phyloP scores from a whole-genome alignment of 2,888 invertebrate species.

The Junonia oenone region DNA sequence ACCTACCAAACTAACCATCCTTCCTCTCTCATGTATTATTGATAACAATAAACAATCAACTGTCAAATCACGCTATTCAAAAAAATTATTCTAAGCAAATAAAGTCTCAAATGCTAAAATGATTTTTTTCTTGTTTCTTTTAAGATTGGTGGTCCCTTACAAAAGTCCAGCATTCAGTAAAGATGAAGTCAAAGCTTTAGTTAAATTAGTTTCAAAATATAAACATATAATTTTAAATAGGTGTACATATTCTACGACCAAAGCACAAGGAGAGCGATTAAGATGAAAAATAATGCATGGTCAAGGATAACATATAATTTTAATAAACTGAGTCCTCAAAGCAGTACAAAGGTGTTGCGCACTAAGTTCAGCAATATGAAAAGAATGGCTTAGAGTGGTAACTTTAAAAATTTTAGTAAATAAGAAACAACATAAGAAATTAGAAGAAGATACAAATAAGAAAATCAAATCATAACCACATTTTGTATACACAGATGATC shows the following conservation, averaged over 20 bases:
- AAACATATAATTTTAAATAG: slow-evolving; percentile 56
- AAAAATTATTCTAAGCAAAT: too few relatives aligned
- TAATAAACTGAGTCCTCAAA: slow-evolving; percentile 55
- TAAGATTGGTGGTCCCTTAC: too few relatives aligned
- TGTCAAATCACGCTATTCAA: too few relatives aligned
- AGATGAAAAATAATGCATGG: slow-evolving; percentile 58
- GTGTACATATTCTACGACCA: slow-evolving; percentile 45
- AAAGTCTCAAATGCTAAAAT: too few relatives aligned
- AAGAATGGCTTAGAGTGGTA: slow-evolving; percentile 38
- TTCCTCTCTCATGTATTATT: too few relatives aligned
- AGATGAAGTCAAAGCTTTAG: slow-evolving; percentile 49
- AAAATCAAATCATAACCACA: slow-evolving; percentile 52
- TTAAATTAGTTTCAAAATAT: slow-evolving; percentile 52
- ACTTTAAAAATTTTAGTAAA: slow-evolving; percentile 38
- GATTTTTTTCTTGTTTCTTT: too few relatives aligned
- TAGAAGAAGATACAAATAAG: slow-evolving; percentile 41
- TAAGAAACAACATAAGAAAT: slow-evolving; percentile 37
- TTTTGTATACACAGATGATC: slow-evolving; percentile 36
- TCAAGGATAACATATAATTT: slow-evolving; percentile 50
- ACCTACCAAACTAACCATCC: too few relatives aligned
- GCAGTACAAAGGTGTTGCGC: slow-evolving; percentile 47
- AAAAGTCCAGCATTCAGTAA: slow-evolving; percentile 53
- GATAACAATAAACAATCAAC: too few relatives aligned
- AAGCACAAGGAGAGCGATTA: slow-evolving; percentile 37
- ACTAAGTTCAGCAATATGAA: slow-evolving; percentile 64